These are phyloP conservation scores for Taenaris catops DNA, from an alignment of 2,888 invertebrate genomes.

Conservation along the genomic window DNA sequence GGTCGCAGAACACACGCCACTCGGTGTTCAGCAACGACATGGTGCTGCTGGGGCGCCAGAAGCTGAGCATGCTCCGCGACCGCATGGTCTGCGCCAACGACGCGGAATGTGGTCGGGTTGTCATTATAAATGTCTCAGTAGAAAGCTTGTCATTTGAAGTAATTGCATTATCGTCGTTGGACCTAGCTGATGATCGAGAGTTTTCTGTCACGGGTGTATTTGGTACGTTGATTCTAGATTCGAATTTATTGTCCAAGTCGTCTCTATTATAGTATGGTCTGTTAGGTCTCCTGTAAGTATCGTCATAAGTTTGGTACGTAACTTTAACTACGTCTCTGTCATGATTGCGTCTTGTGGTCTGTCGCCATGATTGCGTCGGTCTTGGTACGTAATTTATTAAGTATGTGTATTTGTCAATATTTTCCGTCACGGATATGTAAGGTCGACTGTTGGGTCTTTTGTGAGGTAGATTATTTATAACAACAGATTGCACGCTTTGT, in stretches of 20 bases:
- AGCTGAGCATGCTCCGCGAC: slow-evolving; percentile 86
- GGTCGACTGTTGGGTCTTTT: slow-evolving; percentile 63
- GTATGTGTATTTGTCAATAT: slow-evolving; percentile 70
- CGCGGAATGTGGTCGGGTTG: slow-evolving; percentile 16
- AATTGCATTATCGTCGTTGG: slow-evolving; percentile 40
- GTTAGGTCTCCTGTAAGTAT: slow-evolving; percentile 62
- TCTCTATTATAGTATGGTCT: slow-evolving; percentile 58
- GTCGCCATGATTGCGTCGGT: slow-evolving; percentile 69
- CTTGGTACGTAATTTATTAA: slow-evolving; percentile 74
- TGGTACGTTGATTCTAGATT: slow-evolving; percentile 47
- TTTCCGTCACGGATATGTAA: slow-evolving; percentile 68
- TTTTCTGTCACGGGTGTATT: slow-evolving; percentile 37
- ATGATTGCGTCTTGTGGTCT: slow-evolving; percentile 50
- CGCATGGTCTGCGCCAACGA: slow-evolving; percentile 88
- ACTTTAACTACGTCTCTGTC: slow-evolving; percentile 69
- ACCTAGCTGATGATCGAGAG: slow-evolving; percentile 56
- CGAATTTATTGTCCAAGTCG: slow-evolving; percentile 33
- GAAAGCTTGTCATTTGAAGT: slow-evolving; percentile 28
- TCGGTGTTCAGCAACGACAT: slow-evolving; percentile 53
- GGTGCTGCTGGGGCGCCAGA: slow-evolving; percentile 65
- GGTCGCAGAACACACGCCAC: slow-evolving; percentile 36
- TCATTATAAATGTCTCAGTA: slow-evolving; percentile 29
- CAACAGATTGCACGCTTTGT: slow-evolving; percentile 63
- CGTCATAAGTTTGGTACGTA: slow-evolving; percentile 68
- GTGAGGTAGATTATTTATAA: slow-evolving; percentile 56